These are phyloP conservation scores for Buphagus erythrorhynchus DNA, from an alignment of 2,797 vertebrate genomes.

Conservation along the genomic window DNA sequence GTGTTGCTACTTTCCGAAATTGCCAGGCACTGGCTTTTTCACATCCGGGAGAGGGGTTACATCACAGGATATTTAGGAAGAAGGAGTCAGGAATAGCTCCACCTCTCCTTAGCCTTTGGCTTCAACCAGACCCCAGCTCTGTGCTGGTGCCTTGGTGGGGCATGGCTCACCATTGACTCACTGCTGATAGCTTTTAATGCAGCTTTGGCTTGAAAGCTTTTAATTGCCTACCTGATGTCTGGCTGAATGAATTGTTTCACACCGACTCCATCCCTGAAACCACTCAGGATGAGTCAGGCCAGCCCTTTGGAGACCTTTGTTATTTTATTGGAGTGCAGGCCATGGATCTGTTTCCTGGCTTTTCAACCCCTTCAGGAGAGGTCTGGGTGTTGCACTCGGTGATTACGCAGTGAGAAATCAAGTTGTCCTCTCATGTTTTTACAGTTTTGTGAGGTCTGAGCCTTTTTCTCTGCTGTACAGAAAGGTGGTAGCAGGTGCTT, in stretches of 20 bases:
- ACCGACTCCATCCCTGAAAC: background rate
- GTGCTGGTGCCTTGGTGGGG: background rate
- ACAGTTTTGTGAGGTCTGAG: background rate
- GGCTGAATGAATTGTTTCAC: background rate
- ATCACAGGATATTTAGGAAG: slow-evolving; percentile 76
- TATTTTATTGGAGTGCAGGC: background rate
- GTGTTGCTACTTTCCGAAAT: slow-evolving; percentile 61
- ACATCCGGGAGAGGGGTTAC: slow-evolving; percentile 81
- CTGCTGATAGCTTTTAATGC: background rate
- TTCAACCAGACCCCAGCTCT: background rate
- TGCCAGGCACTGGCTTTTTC: slow-evolving; percentile 46
- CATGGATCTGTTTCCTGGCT: slow-evolving; percentile 28
- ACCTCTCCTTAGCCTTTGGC: slow-evolving; percentile 34
- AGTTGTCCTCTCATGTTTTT: background rate
- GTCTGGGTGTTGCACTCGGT: background rate
- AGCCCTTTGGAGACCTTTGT: slow-evolving; percentile 10
- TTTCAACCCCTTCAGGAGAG: background rate
- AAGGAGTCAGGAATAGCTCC: slow-evolving; percentile 46
- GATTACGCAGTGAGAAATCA: background rate
- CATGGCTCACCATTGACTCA: slow-evolving; percentile 2
- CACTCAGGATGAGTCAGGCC: background rate
- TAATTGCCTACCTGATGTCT: background rate
- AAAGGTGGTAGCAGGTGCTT: background rate
- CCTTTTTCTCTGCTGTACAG: background rate
- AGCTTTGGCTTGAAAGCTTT: slow-evolving; percentile 11